Base-by-base conservation (phyloP, 2,113 vertebrate species). In the Mastomys coucha region DNA sequence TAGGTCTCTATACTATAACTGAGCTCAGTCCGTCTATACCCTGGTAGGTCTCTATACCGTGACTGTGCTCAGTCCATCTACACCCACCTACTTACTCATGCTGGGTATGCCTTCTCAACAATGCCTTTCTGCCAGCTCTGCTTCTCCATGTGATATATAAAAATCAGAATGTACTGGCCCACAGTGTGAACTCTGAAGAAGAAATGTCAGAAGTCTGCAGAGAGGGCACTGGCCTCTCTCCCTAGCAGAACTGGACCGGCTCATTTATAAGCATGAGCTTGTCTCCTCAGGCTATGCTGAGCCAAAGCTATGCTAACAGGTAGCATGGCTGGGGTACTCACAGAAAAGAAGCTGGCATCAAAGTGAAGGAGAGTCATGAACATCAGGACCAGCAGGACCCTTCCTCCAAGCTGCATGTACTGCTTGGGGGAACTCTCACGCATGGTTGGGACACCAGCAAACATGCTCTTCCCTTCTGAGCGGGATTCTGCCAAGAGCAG, bases 351-450 rank as follows among this genome's bases (percentile, higher is more conserved):
- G 98, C 98, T 99, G 98, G 99, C 97, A 45, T 99, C 99, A 36
- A 99, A 99, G 98, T 99, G 99, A 12, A 99, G 98, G 91, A 99
- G 98, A 4, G 99, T 99, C 99, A 99, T 99, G 98, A 99, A 99
- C 99, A 99, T 99, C 96, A 99, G 98, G 88, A 99, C 99, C 0
- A 99, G 99, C 91, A 99, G 98, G 12, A 99, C 99, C 0, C 99
- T 98, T 0, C 99, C 99, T 0, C 99, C 99, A 28, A 99, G 99
- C 99, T 99, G 99, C 99, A 99, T 99, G 99, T 99, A 99, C 98
- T 99, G 99, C 78, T 99, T 99, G 0, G 99, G 99, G 36, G 99
- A 99, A 97, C 99, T 99, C 97, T 99, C 99, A 0, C 99, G 98
- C 99, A 99, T 99, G 90, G 99, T 99, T 5, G 99, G 99, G 56